A percentile compares a stretch with the other conserved stretches of the same genome.
phyloP scores from a whole-genome alignment of 2,888 invertebrate genomes.

The Epistrophella euchroma region DNA sequence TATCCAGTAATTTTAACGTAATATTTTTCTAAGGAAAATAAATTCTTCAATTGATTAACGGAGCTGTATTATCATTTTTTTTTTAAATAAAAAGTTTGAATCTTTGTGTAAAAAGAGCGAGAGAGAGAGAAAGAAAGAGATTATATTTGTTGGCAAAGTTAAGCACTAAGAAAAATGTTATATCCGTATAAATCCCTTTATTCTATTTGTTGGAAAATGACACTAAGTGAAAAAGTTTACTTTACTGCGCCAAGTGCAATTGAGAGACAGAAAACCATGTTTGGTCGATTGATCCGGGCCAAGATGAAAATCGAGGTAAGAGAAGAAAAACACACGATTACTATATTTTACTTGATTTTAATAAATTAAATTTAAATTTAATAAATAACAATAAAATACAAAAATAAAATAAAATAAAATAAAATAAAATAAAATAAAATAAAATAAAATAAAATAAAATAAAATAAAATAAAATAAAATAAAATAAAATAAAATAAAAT shows the following conservation, averaged over 20 bases:
- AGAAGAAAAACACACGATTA: not conserved
- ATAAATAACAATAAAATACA: not conserved
- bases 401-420: not conserved
- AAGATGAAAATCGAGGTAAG: constrained; percentile 63
- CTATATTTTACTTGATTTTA: not conserved
- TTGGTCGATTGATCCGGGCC: constrained; percentile 63
- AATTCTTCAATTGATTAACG: constrained; percentile 53
- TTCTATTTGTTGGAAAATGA: constrained; percentile 50
- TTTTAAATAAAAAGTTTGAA: not conserved
- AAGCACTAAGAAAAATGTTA: constrained; percentile 20
- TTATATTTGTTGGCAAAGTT: constrained; percentile 33
- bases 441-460: too few species aligned
- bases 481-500: not conserved
- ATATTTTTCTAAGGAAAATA: constrained; percentile 23
- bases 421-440: not conserved
- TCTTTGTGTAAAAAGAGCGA: constrained; percentile 23
- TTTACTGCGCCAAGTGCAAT: constrained; percentile 61
- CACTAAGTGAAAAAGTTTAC: constrained; percentile 74
- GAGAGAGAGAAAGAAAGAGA: constrained; percentile 1
- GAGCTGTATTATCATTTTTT: not conserved
- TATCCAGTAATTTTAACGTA: constrained; percentile 1
- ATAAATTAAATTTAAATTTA: too few species aligned
- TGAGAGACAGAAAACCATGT: constrained; percentile 63
- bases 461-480: too few species aligned
- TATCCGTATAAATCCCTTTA: constrained; percentile 40